phyloP scores from a whole-genome alignment of 2,797 vertebrate genomes.

The Petrocephalus sullivani region DNA sequence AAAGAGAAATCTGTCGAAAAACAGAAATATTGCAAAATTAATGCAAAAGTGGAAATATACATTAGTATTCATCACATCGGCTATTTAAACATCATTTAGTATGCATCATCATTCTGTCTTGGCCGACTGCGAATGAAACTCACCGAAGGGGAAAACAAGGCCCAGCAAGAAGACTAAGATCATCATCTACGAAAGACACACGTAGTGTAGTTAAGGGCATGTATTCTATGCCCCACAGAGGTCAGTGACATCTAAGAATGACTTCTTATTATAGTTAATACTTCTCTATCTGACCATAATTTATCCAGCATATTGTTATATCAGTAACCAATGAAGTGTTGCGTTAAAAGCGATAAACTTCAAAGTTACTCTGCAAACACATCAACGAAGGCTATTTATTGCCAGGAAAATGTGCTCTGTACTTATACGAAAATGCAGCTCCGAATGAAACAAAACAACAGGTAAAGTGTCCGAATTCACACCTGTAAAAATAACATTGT shows the following conservation, averaged over 20 bases:
- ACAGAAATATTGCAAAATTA: constrained; percentile 9
- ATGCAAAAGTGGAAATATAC: background rate
- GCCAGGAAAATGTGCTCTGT: background rate
- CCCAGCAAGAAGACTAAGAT: constrained; percentile 33
- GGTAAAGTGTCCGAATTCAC: background rate
- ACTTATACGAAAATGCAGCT: background rate
- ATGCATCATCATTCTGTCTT: no score
- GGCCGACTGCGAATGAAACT: constrained; percentile 23
- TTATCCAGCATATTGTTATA: background rate
- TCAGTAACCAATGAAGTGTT: background rate
- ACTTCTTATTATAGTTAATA: background rate
- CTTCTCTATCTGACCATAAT: background rate
- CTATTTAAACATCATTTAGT: background rate
- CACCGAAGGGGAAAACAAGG: constrained; percentile 40
- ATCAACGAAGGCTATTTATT: background rate
- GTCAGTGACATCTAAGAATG: background rate
- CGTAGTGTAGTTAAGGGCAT: background rate
- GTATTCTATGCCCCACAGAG: background rate
- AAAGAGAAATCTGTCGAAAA: constrained; percentile 37
- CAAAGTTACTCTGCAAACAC: background rate
- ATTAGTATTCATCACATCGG: background rate
- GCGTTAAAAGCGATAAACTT: background rate
- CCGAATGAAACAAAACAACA: constrained; percentile 1
- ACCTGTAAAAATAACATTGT: background rate
- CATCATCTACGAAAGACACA: constrained; percentile 40